A percentile compares a stretch with the other conserved stretches of the same genome.
These are phyloP conservation scores for Eudasyphora cyanicolor DNA, from an alignment of 2,888 invertebrate species.

Conservation along the genomic window DNA sequence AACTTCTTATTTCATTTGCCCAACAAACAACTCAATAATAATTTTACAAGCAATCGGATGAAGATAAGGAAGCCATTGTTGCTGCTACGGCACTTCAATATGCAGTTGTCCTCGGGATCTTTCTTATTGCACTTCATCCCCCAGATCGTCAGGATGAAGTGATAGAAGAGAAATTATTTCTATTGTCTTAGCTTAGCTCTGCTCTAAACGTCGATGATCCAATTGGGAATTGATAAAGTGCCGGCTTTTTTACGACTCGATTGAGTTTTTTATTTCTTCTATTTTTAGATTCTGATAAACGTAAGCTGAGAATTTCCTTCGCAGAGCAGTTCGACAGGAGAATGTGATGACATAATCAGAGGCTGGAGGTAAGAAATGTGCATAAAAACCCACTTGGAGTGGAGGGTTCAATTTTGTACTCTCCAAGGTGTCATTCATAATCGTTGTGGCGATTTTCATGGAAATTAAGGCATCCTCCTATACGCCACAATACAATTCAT, in stretches of 20 bases:
- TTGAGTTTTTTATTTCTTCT: background rate
- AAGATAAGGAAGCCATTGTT: conserved; percentile 55
- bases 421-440: conserved; percentile 56
- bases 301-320: background rate
- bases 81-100: conserved; percentile 32
- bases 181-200: conserved; percentile 18
- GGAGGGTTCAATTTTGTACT: conserved; percentile 16
- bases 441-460: no score
- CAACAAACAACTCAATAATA: conserved; percentile 72
- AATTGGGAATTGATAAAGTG: conserved; percentile 63
- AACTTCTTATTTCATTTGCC: conserved; percentile 36
- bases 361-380: conserved; percentile 43
- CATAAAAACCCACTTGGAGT: conserved; percentile 34
- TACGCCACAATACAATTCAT: no score
- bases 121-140: conserved; percentile 45
- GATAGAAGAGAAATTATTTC: conserved; percentile 29
- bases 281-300: background rate
- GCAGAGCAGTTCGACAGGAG: background rate
- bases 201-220: conserved; percentile 54
- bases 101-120: background rate
- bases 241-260: conserved; percentile 41
- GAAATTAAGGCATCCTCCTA: no score
- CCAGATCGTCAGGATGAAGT: background rate
- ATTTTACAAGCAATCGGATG: conserved; percentile 68
- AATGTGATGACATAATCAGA: conserved; percentile 25